Conservation (phyloP, 2,888 invertebrate species). For the Myopa testacea region DNA sequence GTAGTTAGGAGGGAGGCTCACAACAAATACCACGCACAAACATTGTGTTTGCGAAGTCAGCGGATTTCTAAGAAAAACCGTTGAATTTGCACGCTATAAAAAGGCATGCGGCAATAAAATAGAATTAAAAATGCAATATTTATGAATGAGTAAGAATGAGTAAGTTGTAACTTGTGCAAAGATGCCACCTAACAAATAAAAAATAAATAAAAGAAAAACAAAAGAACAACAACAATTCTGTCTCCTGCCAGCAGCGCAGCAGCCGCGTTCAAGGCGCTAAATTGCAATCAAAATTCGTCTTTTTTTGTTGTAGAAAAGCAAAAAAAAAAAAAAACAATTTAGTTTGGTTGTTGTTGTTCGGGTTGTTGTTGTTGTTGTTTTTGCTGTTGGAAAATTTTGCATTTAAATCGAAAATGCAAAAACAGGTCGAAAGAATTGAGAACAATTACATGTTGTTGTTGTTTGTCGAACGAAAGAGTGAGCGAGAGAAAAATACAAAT, state of each 20-base stretch:
- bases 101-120: conserved; percentile 16
- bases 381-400: conserved; percentile 8
- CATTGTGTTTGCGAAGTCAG: neutral
- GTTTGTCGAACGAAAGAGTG: no score
- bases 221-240: neutral
- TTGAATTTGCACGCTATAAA: neutral
- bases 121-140: conserved; percentile 19
- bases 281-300: neutral
- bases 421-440: neutral
- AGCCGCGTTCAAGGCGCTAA: neutral
- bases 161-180: neutral
- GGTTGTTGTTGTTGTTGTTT: neutral
- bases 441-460: no score
- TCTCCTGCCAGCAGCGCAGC: neutral
- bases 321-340: neutral
- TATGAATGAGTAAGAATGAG: conserved; percentile 31
- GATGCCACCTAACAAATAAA: neutral
- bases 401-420: conserved; percentile 17
- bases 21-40: neutral
- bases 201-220: neutral
- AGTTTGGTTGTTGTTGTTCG: neutral
- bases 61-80: conserved; percentile 21
- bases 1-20: neutral
- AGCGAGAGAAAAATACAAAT: no score
- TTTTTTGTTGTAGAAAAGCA: neutral